Base-by-base conservation (phyloP, 2,113 vertebrate species). In the Epinephelus lanceolatus region DNA sequence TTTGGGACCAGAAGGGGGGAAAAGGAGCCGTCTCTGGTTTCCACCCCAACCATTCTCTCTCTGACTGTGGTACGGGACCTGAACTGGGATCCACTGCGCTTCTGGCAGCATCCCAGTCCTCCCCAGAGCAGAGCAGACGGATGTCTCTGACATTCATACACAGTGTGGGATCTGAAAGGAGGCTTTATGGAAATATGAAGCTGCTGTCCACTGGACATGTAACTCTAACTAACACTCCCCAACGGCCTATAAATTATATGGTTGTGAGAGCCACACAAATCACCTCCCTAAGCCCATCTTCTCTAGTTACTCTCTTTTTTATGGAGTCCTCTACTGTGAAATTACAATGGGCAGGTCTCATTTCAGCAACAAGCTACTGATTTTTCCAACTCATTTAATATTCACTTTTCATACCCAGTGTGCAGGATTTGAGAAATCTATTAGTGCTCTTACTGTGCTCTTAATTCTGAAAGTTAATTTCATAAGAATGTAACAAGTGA, bases 91-190 rank as follows among this genome's bases (percentile, higher is more conserved):
- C 78, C 69, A 63, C 79, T 83, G 71, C 51, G 8, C 79, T 74
- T 25, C 78, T 90, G 80, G 81, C 83, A 75, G 80, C 19, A 0
- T 73, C 49, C 78, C 69, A 33, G 25, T 80, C 81, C 56, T 84
- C 91, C 90, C 88, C 70, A 68, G 71, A 84, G 86, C 85, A 72
- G 78, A 53, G 51, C 82, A 89, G 80, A 88, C 47, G 69, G 84
- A 91, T 91, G 86, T 81, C 77, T 84, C 47, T 93, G 90, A 91
- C 90, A 93, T 91, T 89, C 71, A 90, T 85, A 78, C 63, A 66
- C 70, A 80, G 78, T 83, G 56, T 87, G 84, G 87, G 80, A 88
- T 86, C 87, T 85, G 71, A 81, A 76, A 81, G 77, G 63, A 85
- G 86, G 65, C 74, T 87, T 89, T 80, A 81, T 90, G 77, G 80